Percentiles rank a stretch among this genome's conserved stretches.
Evolutionary conservation across 2,888 invertebrate species (phyloP).

Genomic region (Chaitophorus viminalis): DNA sequence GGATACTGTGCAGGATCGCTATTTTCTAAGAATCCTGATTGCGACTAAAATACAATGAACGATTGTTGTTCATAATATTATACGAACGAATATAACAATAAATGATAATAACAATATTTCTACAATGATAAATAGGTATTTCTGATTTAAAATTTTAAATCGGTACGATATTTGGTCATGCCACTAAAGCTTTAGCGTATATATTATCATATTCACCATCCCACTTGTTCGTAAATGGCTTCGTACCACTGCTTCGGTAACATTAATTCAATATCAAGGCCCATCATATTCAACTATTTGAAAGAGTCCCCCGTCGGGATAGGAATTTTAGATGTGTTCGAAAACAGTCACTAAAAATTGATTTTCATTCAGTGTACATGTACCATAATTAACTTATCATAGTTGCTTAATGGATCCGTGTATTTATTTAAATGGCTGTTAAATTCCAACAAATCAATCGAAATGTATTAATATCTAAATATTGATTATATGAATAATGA

Average conservation of each 20-base stretch:
- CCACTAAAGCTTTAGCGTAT: no score
- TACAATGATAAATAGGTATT: not conserved
- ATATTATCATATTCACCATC: not conserved
- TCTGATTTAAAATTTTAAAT: not conserved
- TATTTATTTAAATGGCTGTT: slow-evolving; percentile 19
- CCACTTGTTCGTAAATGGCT: not conserved
- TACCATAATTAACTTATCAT: slow-evolving; percentile 7
- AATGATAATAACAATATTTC: not conserved
- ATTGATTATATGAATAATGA: no score
- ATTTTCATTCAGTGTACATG: slow-evolving; percentile 37
- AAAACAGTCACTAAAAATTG: slow-evolving; percentile 14
- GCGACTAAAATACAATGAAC: not conserved
- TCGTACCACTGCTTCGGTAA: not conserved
- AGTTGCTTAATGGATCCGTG: slow-evolving; percentile 13
- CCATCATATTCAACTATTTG: not conserved
- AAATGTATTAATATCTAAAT: not conserved
- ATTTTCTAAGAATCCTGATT: not conserved
- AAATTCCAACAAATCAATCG: not conserved
- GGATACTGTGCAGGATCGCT: not conserved
- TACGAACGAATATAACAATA: not conserved
- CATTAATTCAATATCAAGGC: slow-evolving; percentile 41
- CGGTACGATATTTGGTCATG: slow-evolving; percentile 2
- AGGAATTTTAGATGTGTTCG: not conserved
- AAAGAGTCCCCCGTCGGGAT: slow-evolving; percentile 25
- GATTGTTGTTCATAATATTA: not conserved